phyloP scores from a whole-genome alignment of 2,113 vertebrate genomes.

The Glareola pratincola region DNA sequence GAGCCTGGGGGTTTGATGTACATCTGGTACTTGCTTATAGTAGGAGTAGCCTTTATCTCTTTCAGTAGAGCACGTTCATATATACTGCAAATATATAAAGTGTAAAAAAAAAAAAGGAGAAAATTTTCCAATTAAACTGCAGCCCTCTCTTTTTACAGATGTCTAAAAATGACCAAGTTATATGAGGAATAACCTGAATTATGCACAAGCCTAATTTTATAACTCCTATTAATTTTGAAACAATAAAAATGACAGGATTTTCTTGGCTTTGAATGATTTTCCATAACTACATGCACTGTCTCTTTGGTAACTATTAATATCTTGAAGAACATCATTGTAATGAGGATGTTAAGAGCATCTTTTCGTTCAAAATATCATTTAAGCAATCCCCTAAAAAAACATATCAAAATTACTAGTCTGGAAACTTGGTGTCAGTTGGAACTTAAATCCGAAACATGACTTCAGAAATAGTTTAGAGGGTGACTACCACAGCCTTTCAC shows the following conservation, averaged over 20 bases:
- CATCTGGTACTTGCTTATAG: not conserved
- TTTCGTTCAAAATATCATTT: not conserved
- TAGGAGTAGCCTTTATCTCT: not conserved
- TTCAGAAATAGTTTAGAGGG: not conserved
- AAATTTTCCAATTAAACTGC: not conserved
- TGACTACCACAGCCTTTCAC: not conserved
- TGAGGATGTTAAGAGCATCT: not conserved
- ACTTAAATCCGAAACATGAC: not conserved
- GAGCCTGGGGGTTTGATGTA: not conserved
- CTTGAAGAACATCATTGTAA: not conserved
- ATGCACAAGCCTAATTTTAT: slow-evolving; percentile 44
- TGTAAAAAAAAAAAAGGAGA: not conserved
- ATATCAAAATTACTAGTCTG: not conserved
- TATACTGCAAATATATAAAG: not conserved
- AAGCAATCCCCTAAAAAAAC: not conserved
- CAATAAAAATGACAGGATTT: slow-evolving; percentile 9
- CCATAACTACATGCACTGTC: not conserved
- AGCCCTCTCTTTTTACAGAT: not conserved
- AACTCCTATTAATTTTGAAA: slow-evolving; percentile 32
- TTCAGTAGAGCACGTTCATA: not conserved
- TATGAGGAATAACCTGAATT: slow-evolving; percentile 41
- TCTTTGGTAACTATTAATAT: not conserved
- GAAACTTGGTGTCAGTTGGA: not conserved
- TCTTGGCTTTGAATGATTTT: not conserved
- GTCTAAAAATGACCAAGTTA: not conserved